These are phyloP conservation scores for Agrochola macilenta DNA, from an alignment of 2,888 invertebrate species.

Conservation along the genomic window DNA sequence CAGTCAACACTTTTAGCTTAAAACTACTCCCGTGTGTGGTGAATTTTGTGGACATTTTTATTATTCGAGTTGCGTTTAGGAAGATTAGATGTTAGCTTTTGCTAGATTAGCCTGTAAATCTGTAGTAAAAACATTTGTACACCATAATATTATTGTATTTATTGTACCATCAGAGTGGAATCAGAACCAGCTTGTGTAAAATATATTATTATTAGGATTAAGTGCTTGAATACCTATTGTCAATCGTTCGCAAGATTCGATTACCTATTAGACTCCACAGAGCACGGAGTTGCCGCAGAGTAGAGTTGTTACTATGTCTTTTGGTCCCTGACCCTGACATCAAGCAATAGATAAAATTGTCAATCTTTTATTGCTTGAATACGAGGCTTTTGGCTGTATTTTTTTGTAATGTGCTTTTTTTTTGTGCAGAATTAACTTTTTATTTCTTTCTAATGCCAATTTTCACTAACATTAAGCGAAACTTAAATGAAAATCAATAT, in stretches of 20 bases:
- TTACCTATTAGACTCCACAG: not conserved
- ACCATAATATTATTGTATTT: too few relatives aligned
- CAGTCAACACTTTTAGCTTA: conserved; percentile 33
- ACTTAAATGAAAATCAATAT: too few relatives aligned
- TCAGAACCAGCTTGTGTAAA: not conserved
- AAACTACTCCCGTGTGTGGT: not conserved
- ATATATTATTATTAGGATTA: not conserved
- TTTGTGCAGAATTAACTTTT: not conserved
- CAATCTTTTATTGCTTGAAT: too few relatives aligned
- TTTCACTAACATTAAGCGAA: too few relatives aligned
- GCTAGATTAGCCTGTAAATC: not conserved
- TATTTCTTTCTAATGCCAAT: too few relatives aligned
- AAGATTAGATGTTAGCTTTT: not conserved
- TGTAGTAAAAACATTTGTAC: not conserved
- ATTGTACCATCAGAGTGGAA: not conserved
- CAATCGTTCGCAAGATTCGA: not conserved
- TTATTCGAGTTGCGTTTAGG: not conserved
- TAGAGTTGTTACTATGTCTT: too few relatives aligned
- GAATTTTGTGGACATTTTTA: not conserved
- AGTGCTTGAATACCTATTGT: not conserved
- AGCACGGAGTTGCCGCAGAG: too few relatives aligned
- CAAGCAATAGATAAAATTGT: too few relatives aligned
- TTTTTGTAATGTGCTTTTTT: too few relatives aligned
- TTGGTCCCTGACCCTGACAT: too few relatives aligned
- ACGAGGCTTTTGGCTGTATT: too few relatives aligned